phyloP scores from a whole-genome alignment of 2,797 vertebrate species.

The Cynopterus sphinx region DNA sequence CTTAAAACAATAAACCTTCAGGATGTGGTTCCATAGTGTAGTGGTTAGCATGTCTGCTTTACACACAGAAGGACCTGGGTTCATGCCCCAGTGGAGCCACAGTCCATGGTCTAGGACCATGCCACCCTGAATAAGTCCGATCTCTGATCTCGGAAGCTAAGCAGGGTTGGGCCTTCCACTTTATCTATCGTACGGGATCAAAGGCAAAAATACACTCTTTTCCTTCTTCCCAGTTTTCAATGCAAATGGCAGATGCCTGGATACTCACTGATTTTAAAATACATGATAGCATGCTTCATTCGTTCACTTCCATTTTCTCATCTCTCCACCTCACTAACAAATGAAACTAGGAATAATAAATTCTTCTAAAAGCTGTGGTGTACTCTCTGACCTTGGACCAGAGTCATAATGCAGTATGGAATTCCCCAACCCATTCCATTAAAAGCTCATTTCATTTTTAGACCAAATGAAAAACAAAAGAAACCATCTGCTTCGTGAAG shows the following conservation, averaged over 20 bases:
- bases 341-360: background rate
- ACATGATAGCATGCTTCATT: background rate
- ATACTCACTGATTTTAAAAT: background rate
- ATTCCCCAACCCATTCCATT: conserved; percentile 41
- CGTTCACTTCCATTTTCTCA: background rate
- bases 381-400: background rate
- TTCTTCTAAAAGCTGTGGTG: background rate
- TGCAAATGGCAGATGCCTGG: background rate
- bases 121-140: too few relatives aligned
- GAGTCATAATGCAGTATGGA: background rate
- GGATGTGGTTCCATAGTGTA: too few relatives aligned
- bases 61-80: too few relatives aligned
- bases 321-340: background rate
- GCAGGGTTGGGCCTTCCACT: background rate
- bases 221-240: background rate
- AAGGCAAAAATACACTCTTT: background rate
- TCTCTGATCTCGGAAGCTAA: too few relatives aligned
- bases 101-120: too few relatives aligned
- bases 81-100: too few relatives aligned
- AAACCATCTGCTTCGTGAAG: background rate
- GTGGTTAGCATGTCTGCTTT: too few relatives aligned
- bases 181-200: background rate
- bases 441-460: conserved; percentile 50
- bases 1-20: background rate
- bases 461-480: background rate